Conservation (phyloP, 2,797 vertebrate species). For the Cynopterus sphinx region DNA sequence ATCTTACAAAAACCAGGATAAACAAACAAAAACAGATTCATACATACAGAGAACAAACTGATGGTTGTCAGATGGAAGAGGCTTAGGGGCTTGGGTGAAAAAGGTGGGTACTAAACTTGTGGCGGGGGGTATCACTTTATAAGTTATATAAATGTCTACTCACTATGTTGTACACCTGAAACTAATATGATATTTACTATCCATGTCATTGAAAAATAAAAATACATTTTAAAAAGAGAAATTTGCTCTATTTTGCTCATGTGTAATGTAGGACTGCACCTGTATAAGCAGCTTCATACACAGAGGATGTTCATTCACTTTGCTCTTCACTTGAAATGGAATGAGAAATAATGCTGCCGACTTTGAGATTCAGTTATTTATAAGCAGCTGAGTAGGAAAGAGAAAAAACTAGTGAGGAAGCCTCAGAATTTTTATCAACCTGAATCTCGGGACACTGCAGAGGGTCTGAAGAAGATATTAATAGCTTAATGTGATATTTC, state of each 20-base stretch:
- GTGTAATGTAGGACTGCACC: too few species aligned
- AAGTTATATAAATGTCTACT: too few species aligned
- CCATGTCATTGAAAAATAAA: too few species aligned
- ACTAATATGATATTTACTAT: too few species aligned
- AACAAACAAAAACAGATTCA: too few species aligned
- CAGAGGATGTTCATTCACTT: background rate
- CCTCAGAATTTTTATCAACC: background rate
- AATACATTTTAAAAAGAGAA: background rate
- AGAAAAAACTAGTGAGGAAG: background rate
- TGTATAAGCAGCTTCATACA: background rate
- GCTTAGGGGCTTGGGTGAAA: too few species aligned
- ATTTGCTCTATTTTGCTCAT: background rate
- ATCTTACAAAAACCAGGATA: too few species aligned
- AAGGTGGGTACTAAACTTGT: too few species aligned
- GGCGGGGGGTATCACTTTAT: too few species aligned
- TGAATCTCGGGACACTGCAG: background rate
- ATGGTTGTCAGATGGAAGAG: too few species aligned
- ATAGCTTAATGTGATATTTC: background rate
- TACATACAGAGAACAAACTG: too few species aligned
- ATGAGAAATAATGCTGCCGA: background rate
- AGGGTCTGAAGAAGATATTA: conserved; percentile 3
- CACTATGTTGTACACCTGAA: too few species aligned
- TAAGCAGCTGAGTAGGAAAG: background rate
- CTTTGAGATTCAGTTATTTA: background rate
- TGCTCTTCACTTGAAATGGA: background rate